Conservation (phyloP, 2,113 vertebrate genomes). For the Calypte anna region DNA sequence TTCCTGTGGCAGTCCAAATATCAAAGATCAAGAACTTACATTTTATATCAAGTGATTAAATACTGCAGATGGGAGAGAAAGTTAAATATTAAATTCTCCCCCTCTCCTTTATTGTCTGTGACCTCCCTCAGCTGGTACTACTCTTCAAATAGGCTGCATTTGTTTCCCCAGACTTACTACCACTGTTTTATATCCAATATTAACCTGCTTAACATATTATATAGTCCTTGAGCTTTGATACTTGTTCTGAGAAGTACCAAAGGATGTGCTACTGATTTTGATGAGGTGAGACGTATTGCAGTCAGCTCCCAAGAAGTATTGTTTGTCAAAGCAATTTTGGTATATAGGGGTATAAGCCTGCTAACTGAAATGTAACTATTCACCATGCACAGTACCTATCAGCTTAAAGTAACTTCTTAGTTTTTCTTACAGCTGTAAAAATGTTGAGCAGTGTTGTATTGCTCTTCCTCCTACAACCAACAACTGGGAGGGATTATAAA, state of each 20-base stretch:
- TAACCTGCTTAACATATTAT: constrained; percentile 43
- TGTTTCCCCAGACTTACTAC: neutral
- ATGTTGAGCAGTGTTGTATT: neutral
- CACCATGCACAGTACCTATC: fast-evolving
- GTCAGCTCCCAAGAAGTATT: neutral
- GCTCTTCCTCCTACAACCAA: neutral
- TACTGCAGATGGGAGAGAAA: neutral
- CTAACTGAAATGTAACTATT: neutral
- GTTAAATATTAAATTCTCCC: constrained; percentile 28
- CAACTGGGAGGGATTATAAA: neutral
- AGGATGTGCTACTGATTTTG: neutral
- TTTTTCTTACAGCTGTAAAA: neutral
- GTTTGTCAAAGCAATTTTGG: neutral
- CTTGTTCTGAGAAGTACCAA: constrained; percentile 24
- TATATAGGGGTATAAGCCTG: neutral
- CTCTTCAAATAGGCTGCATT: neutral
- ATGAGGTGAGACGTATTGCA: neutral
- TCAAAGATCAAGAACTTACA: constrained; percentile 50
- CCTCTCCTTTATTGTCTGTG: neutral
- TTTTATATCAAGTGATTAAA: constrained; percentile 43
- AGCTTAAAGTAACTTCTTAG: neutral
- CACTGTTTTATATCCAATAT: constrained; percentile 10
- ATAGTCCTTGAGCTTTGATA: constrained; percentile 33
- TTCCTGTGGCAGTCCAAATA: constrained; percentile 26
- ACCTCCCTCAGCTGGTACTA: neutral